Conservation (phyloP, 2,888 invertebrate species). For the Synergus umbraculus region DNA sequence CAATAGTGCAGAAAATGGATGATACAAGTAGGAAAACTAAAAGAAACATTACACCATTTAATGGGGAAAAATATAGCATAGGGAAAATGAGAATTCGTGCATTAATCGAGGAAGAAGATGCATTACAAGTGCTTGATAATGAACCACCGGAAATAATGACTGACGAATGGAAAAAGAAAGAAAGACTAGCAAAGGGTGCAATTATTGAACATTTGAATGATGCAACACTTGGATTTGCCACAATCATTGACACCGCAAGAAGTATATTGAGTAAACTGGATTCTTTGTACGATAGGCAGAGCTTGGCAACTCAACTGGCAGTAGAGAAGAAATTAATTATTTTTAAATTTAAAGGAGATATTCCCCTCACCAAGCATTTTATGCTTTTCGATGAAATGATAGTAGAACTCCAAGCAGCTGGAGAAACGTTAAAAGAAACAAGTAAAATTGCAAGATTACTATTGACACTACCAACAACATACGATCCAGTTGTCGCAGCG, state of each 20-base stretch:
- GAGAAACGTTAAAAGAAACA: slow-evolving; percentile 69
- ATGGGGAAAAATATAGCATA: not conserved
- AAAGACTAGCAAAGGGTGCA: slow-evolving; percentile 42
- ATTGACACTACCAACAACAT: slow-evolving; percentile 64
- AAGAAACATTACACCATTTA: slow-evolving; percentile 41
- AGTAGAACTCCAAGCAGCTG: slow-evolving; percentile 65
- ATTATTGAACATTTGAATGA: slow-evolving; percentile 48
- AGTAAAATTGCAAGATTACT: slow-evolving; percentile 69
- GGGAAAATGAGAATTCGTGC: slow-evolving; percentile 43
- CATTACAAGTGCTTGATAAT: slow-evolving; percentile 42
- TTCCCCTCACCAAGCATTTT: slow-evolving; percentile 61
- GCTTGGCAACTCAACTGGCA: slow-evolving; percentile 51
- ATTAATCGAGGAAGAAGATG: slow-evolving; percentile 37
- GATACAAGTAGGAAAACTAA: not conserved
- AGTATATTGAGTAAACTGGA: slow-evolving; percentile 47
- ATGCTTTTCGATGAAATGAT: slow-evolving; percentile 68
- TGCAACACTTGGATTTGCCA: slow-evolving; percentile 44
- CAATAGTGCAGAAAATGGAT: slow-evolving; percentile 19
- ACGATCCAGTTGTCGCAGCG: slow-evolving; percentile 71
- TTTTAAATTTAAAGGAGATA: slow-evolving; percentile 56
- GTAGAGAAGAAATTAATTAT: slow-evolving; percentile 47
- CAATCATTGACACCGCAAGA: slow-evolving; percentile 35
- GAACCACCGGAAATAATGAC: not conserved
- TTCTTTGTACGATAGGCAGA: slow-evolving; percentile 54
- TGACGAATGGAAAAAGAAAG: slow-evolving; percentile 33